phyloP scores from a whole-genome alignment of 2,113 vertebrate genomes.

The Reinhardtius hippoglossoides region DNA sequence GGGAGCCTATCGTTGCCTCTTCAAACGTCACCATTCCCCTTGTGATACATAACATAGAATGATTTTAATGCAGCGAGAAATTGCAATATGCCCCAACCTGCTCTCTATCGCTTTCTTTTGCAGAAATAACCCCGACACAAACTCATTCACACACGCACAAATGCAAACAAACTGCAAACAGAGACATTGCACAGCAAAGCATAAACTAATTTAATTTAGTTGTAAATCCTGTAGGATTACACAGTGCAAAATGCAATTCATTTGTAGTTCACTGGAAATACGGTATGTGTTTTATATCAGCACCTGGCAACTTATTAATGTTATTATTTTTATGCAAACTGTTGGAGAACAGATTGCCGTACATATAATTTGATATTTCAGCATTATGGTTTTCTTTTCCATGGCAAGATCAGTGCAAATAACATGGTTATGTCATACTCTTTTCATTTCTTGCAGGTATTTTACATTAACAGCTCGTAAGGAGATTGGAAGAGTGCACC shows the following conservation, averaged over 20 bases:
- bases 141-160: conserved; percentile 9
- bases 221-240: conserved; percentile 15
- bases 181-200: conserved; percentile 20
- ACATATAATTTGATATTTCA: not conserved
- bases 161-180: conserved; percentile 1
- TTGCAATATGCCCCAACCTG: conserved; percentile 73
- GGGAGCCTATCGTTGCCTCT: conserved; percentile 45
- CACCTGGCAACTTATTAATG: conserved; percentile 1
- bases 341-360: not conserved
- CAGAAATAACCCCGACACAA: conserved; percentile 11
- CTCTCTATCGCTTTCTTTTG: conserved; percentile 23
- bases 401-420: not conserved
- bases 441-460: not conserved
- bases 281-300: not conserved
- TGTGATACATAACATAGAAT: conserved; percentile 66
- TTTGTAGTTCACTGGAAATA: conserved; percentile 20
- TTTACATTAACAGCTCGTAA: not conserved
- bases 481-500: not conserved
- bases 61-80: conserved; percentile 77
- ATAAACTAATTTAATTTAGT: conserved; percentile 31
- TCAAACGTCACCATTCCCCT: conserved; percentile 55
- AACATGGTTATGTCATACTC: not conserved
- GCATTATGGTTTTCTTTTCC: not conserved
- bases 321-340: conserved; percentile 3
- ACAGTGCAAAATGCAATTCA: conserved; percentile 14